Evolutionary conservation across 2,888 invertebrate species (phyloP), one percentile per base, ranked within the genome.

Genomic region (Apamea anceps): DNA sequence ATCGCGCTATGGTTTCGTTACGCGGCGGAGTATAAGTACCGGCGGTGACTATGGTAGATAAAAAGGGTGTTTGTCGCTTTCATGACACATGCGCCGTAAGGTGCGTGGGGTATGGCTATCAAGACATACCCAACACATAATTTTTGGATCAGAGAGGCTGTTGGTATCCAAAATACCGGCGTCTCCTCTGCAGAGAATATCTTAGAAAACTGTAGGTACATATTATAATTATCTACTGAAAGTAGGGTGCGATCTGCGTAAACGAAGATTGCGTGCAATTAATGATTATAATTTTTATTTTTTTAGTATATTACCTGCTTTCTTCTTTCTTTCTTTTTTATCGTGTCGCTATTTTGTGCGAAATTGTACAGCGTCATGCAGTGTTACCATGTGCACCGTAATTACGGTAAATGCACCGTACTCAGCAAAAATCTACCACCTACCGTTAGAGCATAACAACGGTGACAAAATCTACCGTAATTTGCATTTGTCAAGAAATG

Each of bases 51-150:
- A 0, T 0, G 0, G 0, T 5, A 0, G 0, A 2, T 2, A 90
- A 98, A 98, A 98, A 98, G 98, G 98, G 97, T 98, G 98, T 97
- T 98, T 98, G 97, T 97, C 97, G 97, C 98, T 98, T 98, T 77
- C 93, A 98, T 98, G 97, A 97, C 97, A 98, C 98, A 96, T 95
- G 95, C 92, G 95, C 96, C 94, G 94, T 90, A 84, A 91, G 95
- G 95, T 68, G 95, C 95, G 97, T 97, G 98, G 98, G 98, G 98
- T 98, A 98, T 98, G 98, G 98, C 96, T 94, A 98, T 98, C 98
- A 98, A 98, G 98, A 98, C 98, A 98, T 98, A 98, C 98, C 96
- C 98, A 98, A 97, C 98, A 98, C 98, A 90, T 97, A 97, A 98
- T 98, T 98, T 98, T 98, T 98, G 95, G 91, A 89, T 90, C 81